Conservation (phyloP, 2,797 vertebrate species). For the Allobates femoralis region DNA sequence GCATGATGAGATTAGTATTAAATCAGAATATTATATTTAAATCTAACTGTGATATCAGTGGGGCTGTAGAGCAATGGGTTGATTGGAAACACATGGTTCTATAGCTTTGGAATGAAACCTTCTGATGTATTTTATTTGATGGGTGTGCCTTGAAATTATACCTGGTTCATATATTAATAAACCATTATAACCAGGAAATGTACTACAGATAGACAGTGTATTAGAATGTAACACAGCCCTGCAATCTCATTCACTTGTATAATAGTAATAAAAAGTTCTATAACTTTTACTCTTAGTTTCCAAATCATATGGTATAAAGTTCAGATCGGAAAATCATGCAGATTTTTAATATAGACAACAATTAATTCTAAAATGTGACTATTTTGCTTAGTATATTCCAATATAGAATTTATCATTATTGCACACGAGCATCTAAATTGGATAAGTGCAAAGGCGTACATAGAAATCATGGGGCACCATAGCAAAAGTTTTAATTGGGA, state of each 20-base stretch:
- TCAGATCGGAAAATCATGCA: not conserved
- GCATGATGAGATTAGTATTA: slow-evolving; percentile 6
- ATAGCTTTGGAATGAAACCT: not conserved
- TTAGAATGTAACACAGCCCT: not conserved
- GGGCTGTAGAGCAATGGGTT: not conserved
- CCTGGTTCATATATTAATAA: slow-evolving; percentile 6
- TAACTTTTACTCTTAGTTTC: not conserved
- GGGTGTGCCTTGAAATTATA: slow-evolving; percentile 20
- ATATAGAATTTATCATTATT: not conserved
- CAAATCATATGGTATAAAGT: not conserved
- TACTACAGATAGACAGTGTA: not conserved
- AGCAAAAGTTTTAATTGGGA: too few relatives aligned
- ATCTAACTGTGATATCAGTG: slow-evolving; percentile 7
- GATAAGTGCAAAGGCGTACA: too few relatives aligned
- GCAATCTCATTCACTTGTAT: not conserved
- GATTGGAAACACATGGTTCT: slow-evolving; percentile 51
- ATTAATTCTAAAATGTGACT: not conserved
- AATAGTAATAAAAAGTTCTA: not conserved
- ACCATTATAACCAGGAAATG: not conserved
- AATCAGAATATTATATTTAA: not conserved
- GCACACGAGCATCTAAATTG: too few relatives aligned
- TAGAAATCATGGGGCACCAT: too few relatives aligned
- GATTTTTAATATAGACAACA: not conserved
- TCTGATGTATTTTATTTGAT: slow-evolving; percentile 11
- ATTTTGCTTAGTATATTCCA: not conserved